Evolutionary conservation across 1,140 invertebrate genomes (phyloP), one percentile per base, ranked within the genome.

Genomic region (Eueides isabella): DNA sequence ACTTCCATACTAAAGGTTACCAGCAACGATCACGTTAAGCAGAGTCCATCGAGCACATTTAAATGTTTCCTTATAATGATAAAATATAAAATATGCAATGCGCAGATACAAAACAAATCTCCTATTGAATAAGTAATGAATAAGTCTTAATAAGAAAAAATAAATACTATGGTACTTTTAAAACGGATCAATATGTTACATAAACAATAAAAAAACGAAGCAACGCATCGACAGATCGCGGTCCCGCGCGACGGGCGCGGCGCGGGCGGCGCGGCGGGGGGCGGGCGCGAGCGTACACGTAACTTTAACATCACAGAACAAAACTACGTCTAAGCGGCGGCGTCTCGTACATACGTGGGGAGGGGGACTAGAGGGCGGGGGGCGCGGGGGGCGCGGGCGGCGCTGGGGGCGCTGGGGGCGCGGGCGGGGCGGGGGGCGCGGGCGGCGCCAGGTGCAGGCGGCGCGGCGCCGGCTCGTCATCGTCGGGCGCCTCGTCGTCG

Each of bases 81-180:
- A 80, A 38, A 79, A 83, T 83, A 80, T 78, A 77, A 80, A 82
- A 78, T 83, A 85, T 80, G 79, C 81, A 80, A 82, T 80, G 78
- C 79, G 79, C 72, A 80, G 77, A 80, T 81, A 77, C 77, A 85
- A 83, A 82, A 81, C 35, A 85, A 80, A 76, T 82, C 73, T 78
- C 77, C 78, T 80, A 85, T 74, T 64, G 76, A 76, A 78, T 80
- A 81, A 85, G 74, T 78, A 80, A 82, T 80, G 77, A 85, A 85
- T 83, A 85, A 85, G 81, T 81, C 81, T 89, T 84, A 89, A 82
- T 76, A 81, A 82, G 77, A 85, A 83, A 83, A 86, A 89, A 89
- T 89, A 89, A 92, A 92, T 89, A 92, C 82, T 89, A 90, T 85
- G 84, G 83, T 91, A 90, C 80, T 89, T 87, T 90, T 88, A 87